A percentile compares a stretch with the other conserved stretches of the same genome.
These are phyloP conservation scores for Xestoiulus laeticollis DNA, from an alignment of 2,888 invertebrate species.

Conservation along the genomic window DNA sequence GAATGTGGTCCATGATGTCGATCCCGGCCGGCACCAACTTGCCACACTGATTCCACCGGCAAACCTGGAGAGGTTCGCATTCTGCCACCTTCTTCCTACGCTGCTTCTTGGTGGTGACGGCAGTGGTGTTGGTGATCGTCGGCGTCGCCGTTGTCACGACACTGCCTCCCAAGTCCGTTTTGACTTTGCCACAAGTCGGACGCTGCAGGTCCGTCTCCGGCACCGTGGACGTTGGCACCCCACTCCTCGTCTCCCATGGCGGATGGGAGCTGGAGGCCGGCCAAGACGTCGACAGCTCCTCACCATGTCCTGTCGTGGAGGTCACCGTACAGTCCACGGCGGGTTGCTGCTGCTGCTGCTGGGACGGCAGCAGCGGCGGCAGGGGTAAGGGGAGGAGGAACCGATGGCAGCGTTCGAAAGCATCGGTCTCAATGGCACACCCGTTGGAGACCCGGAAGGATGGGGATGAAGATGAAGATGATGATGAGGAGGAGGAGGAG, in stretches of 20 bases:
- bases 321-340: background rate
- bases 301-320: background rate
- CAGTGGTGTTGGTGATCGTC: background rate
- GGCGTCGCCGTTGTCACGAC: background rate
- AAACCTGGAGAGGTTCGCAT: constrained; percentile 54
- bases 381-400: background rate
- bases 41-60: constrained; percentile 63
- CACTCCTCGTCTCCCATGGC: constrained; percentile 2
- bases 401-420: constrained; percentile 8
- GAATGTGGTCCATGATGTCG: constrained; percentile 63
- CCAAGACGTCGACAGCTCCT: constrained; percentile 17
- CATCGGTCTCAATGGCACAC: background rate
- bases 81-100: background rate
- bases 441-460: background rate
- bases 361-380: background rate
- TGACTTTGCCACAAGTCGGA: background rate
- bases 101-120: background rate
- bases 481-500: background rate
- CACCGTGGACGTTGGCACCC: constrained; percentile 4
- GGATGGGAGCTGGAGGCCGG: background rate
- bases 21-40: constrained; percentile 58
- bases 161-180: background rate
- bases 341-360: background rate
- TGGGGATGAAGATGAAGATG: constrained; percentile 36
- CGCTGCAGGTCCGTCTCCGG: background rate